These are phyloP conservation scores for Chamaea fasciata DNA, from an alignment of 2,113 vertebrate species.

Conservation along the genomic window DNA sequence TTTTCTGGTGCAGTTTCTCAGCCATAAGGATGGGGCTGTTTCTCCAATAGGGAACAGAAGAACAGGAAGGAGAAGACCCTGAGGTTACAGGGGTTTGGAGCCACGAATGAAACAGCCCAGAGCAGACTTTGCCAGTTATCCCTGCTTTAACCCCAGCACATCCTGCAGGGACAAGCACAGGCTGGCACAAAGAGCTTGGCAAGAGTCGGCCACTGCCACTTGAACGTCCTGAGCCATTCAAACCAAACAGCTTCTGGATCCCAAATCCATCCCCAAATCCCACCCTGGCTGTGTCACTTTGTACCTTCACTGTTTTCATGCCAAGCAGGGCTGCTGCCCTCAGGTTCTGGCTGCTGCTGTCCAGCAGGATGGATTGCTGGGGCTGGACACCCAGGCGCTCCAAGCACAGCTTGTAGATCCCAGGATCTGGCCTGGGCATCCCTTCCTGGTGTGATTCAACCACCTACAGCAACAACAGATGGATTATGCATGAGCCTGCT, in stretches of 20 bases:
- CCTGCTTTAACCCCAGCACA: not conserved
- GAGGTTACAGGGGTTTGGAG: not conserved
- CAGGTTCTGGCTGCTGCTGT: slow-evolving; percentile 72
- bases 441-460: slow-evolving; percentile 74
- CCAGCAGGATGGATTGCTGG: slow-evolving; percentile 76
- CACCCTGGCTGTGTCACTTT: not conserved
- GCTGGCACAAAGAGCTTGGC: not conserved
- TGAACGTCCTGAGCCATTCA: not conserved
- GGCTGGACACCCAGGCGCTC: slow-evolving; percentile 68
- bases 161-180: not conserved
- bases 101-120: not conserved
- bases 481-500: not conserved
- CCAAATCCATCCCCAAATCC: not conserved
- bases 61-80: not conserved
- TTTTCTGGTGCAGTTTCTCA: not conserved
- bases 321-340: slow-evolving; percentile 76
- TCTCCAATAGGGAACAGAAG: not conserved
- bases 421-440: slow-evolving; percentile 67
- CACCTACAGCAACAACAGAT: slow-evolving; percentile 52
- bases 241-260: not conserved
- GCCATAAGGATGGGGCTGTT: fast-evolving
- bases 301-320: slow-evolving; percentile 76
- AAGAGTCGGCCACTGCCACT: not conserved
- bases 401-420: slow-evolving; percentile 74
- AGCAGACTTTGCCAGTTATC: not conserved